Conservation (phyloP, 1,140 invertebrate species). For the Rhysida immarginata region DNA sequence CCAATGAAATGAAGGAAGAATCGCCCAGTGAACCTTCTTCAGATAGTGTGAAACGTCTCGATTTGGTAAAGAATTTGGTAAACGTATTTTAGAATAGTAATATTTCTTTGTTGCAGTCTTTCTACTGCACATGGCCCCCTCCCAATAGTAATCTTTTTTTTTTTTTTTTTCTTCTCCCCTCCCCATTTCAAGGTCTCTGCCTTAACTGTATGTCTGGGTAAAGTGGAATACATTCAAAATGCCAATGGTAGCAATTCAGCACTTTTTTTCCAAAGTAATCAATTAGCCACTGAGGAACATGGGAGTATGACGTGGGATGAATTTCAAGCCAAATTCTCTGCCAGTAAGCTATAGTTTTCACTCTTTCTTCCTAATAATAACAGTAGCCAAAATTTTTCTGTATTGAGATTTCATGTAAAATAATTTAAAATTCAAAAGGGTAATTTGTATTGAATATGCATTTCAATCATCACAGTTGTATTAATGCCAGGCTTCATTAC, state of each 20-base stretch:
- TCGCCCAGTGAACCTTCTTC: slow-evolving; percentile 61
- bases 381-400: no score
- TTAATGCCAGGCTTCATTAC: no score
- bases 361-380: background rate
- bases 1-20: slow-evolving; percentile 69
- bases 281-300: slow-evolving; percentile 62
- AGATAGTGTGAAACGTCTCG: slow-evolving; percentile 57
- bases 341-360: slow-evolving; percentile 34
- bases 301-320: slow-evolving; percentile 80
- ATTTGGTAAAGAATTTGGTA: slow-evolving; percentile 40
- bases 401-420: no score
- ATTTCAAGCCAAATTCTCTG: slow-evolving; percentile 44
- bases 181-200: slow-evolving; percentile 49
- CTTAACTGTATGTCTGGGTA: slow-evolving; percentile 60
- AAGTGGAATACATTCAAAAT: slow-evolving; percentile 66
- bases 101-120: slow-evolving; percentile 10
- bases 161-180: background rate
- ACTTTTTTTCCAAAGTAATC: slow-evolving; percentile 57
- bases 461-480: no score
- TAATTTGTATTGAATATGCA: no score
- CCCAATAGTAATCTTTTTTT: background rate
- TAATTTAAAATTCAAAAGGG: no score
- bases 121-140: background rate
- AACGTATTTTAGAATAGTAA: slow-evolving; percentile 8
- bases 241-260: slow-evolving; percentile 52